Conservation (phyloP, 1,140 invertebrate genomes). For the Panulirus ornatus region DNA sequence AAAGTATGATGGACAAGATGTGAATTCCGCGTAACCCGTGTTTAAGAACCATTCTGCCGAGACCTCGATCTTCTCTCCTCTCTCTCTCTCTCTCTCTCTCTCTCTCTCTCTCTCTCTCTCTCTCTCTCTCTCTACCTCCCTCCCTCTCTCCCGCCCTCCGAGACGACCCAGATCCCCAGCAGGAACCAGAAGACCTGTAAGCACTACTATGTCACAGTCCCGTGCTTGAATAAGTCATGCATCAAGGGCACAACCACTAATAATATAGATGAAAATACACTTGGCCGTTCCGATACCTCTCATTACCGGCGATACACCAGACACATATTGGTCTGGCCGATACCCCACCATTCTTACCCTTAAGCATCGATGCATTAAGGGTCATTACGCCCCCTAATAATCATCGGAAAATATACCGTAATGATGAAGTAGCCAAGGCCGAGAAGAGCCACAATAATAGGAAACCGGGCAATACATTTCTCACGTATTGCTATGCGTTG, state of each 20-base stretch:
- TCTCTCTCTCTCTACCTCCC: neutral
- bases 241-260: conserved; percentile 44
- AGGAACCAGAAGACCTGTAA: neutral
- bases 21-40: conserved; percentile 20
- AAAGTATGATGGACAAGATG: conserved; percentile 16
- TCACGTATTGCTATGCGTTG: conserved; percentile 2
- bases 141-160: neutral
- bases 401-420: conserved; percentile 51
- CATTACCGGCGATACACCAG: conserved; percentile 27
- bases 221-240: conserved; percentile 56
- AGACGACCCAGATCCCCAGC: too few species aligned
- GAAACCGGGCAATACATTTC: conserved; percentile 41
- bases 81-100: neutral
- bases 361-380: conserved; percentile 9
- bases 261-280: conserved; percentile 46
- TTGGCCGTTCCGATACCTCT: conserved; percentile 36
- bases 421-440: conserved; percentile 33
- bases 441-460: conserved; percentile 38
- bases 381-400: conserved; percentile 37
- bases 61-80: neutral
- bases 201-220: conserved; percentile 1
- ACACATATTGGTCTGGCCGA: conserved; percentile 29
- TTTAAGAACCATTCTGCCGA: neutral
- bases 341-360: conserved; percentile 45
- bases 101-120: neutral